Evolutionary conservation across 1,140 invertebrate genomes (phyloP).

Genomic region (Subanguina moxae): DNA sequence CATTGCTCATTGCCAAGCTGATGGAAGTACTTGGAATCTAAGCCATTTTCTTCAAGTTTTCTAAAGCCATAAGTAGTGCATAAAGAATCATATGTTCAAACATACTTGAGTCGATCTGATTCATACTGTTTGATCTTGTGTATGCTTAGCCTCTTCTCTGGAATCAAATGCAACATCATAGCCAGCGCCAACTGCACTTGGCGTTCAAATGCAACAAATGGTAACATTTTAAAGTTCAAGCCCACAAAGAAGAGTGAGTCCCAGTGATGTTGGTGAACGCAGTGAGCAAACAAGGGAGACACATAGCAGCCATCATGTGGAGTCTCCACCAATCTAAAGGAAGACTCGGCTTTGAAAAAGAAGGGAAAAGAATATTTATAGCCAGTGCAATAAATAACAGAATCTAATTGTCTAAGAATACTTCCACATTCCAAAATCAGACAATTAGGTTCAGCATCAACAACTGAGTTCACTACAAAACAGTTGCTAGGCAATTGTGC

Average conservation of each 20-base stretch:
- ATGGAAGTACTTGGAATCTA: too few relatives aligned
- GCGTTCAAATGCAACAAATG: background rate
- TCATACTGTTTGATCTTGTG: too few relatives aligned
- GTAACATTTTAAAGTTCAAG: background rate
- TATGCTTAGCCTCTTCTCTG: too few relatives aligned
- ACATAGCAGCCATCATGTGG: background rate
- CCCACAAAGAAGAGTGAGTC: constrained; percentile 8
- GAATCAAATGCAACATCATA: too few relatives aligned
- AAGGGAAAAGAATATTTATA: constrained; percentile 5
- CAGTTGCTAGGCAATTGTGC: background rate
- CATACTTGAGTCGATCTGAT: too few relatives aligned
- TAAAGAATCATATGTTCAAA: too few relatives aligned
- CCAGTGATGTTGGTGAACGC: background rate
- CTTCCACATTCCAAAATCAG: background rate
- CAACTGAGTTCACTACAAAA: background rate
- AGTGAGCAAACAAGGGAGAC: background rate
- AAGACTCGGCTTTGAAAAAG: background rate
- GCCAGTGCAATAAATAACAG: constrained; percentile 9
- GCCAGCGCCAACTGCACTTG: constrained; percentile 5
- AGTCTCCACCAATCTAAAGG: background rate
- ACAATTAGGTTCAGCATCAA: background rate
- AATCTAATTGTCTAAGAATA: background rate
- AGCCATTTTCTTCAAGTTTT: too few relatives aligned
- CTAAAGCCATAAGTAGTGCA: too few relatives aligned
- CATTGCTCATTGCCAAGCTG: too few relatives aligned